Evolutionary conservation across 2,797 vertebrate species (phyloP).

Genomic region (Phataginus tricuspis): DNA sequence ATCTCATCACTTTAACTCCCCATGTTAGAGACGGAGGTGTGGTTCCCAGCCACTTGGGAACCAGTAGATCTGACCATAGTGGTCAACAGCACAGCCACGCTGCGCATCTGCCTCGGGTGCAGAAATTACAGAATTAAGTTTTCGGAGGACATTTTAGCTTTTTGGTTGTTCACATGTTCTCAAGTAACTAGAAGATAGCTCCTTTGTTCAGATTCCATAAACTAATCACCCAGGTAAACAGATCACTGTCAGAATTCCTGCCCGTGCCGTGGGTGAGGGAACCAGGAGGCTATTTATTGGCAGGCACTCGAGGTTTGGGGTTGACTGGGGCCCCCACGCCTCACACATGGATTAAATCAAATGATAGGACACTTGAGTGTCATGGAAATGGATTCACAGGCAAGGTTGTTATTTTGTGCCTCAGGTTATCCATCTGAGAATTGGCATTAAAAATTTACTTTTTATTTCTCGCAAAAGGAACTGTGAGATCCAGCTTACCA

Average conservation of each 20-base stretch:
- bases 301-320: too few relatives aligned
- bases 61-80: background rate
- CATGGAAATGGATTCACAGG: background rate
- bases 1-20: too few relatives aligned
- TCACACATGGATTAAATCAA: accelerated
- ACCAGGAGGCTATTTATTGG: too few relatives aligned
- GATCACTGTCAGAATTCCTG: background rate
- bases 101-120: accelerated
- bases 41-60: background rate
- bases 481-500: background rate
- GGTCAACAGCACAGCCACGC: background rate
- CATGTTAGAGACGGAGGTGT: background rate
- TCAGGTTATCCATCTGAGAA: background rate
- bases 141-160: background rate
- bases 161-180: background rate
- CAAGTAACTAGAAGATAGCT: background rate
- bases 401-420: background rate
- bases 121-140: background rate
- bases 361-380: background rate
- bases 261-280: accelerated
- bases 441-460: background rate
- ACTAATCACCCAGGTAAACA: background rate
- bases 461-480: background rate
- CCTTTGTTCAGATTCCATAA: background rate
- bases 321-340: accelerated